Evolutionary conservation across 2,797 vertebrate genomes (phyloP).

Genomic region (Acomys russatus): DNA sequence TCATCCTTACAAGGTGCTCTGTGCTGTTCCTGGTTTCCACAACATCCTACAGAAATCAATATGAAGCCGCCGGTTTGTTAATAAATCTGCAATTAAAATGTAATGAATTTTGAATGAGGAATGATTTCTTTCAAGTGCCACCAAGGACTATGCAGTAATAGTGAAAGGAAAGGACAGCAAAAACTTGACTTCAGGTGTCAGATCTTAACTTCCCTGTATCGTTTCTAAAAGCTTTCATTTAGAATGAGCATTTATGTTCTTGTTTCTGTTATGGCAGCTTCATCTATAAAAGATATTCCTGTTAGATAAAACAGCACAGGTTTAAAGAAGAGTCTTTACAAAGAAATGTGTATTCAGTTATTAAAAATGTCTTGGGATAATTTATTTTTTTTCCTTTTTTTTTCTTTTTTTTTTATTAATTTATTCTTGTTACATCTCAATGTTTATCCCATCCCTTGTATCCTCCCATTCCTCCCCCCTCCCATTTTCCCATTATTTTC

Average conservation of each 20-base stretch:
- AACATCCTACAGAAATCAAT: conserved; percentile 88
- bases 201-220: conserved; percentile 45
- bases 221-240: neutral
- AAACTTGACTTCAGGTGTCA: conserved; percentile 75
- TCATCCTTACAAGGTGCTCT: conserved; percentile 85
- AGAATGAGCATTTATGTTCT: neutral
- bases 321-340: neutral
- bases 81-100: conserved; percentile 90
- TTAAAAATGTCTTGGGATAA: conserved; percentile 49
- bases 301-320: neutral
- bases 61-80: conserved; percentile 85
- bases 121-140: conserved; percentile 90
- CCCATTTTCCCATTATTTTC: too few species aligned
- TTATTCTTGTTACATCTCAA: too few species aligned
- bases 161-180: conserved; percentile 82
- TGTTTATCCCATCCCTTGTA: too few species aligned
- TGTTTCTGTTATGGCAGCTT: neutral
- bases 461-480: too few species aligned
- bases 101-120: conserved; percentile 92
- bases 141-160: conserved; percentile 84
- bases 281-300: neutral
- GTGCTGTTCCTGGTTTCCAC: conserved; percentile 85
- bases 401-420: too few species aligned
- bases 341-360: conserved; percentile 16
- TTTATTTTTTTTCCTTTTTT: too few species aligned